A percentile compares a stretch with the other conserved stretches of the same genome.
phyloP scores from a whole-genome alignment of 2,888 invertebrate genomes.

The Merodon equestris region DNA sequence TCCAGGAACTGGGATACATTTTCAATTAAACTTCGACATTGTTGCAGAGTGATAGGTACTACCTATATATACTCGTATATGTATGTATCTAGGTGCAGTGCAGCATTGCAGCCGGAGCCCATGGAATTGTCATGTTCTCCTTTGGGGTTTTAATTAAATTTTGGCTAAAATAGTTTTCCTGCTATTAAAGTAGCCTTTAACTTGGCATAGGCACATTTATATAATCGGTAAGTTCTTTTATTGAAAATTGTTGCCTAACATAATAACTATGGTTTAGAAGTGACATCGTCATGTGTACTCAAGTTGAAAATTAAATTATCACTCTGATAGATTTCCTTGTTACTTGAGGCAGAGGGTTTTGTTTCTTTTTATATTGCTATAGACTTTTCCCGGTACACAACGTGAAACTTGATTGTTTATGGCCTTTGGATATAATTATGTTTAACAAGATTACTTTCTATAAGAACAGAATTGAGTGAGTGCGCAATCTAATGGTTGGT shows the following conservation, averaged over 20 bases:
- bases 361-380: too few relatives aligned
- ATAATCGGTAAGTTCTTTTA: not conserved
- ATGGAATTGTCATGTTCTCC: slow-evolving; percentile 6
- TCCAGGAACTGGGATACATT: slow-evolving; percentile 52
- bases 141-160: slow-evolving; percentile 18
- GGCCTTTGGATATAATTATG: too few relatives aligned
- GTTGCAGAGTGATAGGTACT: slow-evolving; percentile 13
- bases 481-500: too few relatives aligned
- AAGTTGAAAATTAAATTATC: not conserved
- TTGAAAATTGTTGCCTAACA: too few relatives aligned
- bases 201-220: not conserved
- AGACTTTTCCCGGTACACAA: too few relatives aligned
- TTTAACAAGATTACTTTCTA: too few relatives aligned
- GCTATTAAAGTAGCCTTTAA: not conserved
- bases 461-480: too few relatives aligned
- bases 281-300: not conserved
- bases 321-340: not conserved
- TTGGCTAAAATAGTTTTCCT: slow-evolving; percentile 1
- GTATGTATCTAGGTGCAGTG: too few relatives aligned
- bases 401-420: too few relatives aligned
- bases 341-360: not conserved
- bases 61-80: not conserved
- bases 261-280: not conserved
- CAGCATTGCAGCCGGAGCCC: too few relatives aligned
- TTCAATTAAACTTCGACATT: slow-evolving; percentile 59